These are phyloP conservation scores for Elaphurus davidianus DNA, from an alignment of 2,113 vertebrate genomes.

Conservation along the genomic window DNA sequence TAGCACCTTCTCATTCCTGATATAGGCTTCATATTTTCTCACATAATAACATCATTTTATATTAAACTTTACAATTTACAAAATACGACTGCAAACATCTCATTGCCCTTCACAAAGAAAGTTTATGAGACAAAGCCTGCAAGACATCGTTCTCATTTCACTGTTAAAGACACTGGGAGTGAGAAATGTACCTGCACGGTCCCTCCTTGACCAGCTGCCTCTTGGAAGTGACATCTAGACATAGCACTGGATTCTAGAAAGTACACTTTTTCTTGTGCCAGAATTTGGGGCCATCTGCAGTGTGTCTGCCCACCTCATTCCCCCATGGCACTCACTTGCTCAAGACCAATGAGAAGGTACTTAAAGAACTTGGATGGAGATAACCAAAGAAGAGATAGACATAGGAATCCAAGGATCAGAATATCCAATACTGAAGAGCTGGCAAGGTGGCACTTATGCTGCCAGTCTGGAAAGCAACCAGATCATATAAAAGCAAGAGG, in stretches of 20 bases:
- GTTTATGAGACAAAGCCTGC: neutral
- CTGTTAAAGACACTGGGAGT: neutral
- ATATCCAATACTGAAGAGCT: neutral
- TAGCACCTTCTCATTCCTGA: neutral
- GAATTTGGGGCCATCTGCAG: slow-evolving; percentile 60
- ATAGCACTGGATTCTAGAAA: neutral
- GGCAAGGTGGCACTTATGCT: neutral
- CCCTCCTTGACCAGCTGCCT: neutral
- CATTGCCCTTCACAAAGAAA: neutral
- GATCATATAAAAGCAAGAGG: neutral
- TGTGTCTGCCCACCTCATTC: slow-evolving; percentile 34
- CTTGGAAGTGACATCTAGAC: neutral
- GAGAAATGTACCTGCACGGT: neutral
- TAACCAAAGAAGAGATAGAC: neutral
- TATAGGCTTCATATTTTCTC: neutral
- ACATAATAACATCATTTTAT: neutral
- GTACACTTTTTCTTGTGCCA: neutral
- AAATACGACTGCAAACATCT: neutral
- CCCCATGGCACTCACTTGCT: neutral
- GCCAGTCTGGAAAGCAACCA: neutral
- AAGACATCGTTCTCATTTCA: neutral
- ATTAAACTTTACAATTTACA: neutral
- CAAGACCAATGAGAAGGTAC: neutral
- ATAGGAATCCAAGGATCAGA: neutral
- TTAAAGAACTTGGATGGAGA: neutral